Conservation (phyloP, 2,113 vertebrate species). For the Hemiscyllium ocellatum region DNA sequence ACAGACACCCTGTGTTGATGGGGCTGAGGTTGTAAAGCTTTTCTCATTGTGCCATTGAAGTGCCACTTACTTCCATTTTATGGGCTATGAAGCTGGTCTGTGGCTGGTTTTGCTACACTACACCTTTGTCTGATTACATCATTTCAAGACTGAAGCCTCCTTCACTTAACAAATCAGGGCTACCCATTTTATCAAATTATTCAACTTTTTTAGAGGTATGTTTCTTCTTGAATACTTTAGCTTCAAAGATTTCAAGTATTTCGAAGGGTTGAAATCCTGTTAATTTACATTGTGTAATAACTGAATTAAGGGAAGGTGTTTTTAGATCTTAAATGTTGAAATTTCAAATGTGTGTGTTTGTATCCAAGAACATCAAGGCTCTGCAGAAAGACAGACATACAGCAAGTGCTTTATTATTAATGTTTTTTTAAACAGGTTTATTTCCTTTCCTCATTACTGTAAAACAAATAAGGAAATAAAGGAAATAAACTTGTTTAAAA, state of each 20-base stretch:
- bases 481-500: too few relatives aligned
- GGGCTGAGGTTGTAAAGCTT: conserved; percentile 36
- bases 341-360: not conserved
- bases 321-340: not conserved
- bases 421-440: not conserved
- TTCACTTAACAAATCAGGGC: not conserved
- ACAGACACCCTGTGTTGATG: conserved; percentile 38
- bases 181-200: not conserved
- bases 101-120: conserved; percentile 38
- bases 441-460: not conserved
- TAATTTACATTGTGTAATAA: not conserved
- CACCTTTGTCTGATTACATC: conserved; percentile 37
- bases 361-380: not conserved
- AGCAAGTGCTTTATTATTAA: not conserved
- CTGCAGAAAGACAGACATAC: not conserved
- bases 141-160: conserved; percentile 15
- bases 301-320: not conserved
- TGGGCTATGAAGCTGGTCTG: conserved; percentile 32
- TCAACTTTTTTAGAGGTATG: conserved; percentile 11
- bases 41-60: conserved; percentile 37
- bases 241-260: not conserved
- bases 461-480: too few relatives aligned
- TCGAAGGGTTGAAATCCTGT: not conserved
- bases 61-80: conserved; percentile 38
- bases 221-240: not conserved